phyloP scores from a whole-genome alignment of 2,113 vertebrate species.

The Pelvicachromis taeniatus region DNA sequence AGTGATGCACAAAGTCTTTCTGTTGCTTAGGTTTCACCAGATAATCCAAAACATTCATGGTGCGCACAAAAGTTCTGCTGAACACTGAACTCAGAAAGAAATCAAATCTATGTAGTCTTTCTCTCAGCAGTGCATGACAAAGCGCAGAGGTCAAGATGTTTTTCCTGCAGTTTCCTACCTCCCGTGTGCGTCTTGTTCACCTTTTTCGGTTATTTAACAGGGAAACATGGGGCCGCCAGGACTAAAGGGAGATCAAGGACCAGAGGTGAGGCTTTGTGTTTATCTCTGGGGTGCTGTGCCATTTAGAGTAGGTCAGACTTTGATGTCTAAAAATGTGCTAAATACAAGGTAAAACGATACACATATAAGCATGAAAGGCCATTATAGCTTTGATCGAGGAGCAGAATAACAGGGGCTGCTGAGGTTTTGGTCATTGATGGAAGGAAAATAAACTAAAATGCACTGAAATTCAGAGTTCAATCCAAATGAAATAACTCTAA shows the following conservation, averaged over 20 bases:
- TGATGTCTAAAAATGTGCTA: not conserved
- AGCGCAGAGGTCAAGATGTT: not conserved
- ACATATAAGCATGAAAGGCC: not conserved
- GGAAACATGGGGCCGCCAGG: slow-evolving; percentile 81
- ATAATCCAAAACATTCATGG: not conserved
- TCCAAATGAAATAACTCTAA: not conserved
- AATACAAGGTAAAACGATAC: not conserved
- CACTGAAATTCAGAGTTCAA: not conserved
- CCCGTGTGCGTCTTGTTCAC: not conserved
- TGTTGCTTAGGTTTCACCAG: not conserved
- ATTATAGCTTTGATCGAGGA: not conserved
- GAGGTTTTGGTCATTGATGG: not conserved
- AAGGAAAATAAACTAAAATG: not conserved
- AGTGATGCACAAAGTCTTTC: not conserved
- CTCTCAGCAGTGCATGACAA: not conserved
- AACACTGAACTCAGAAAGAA: not conserved
- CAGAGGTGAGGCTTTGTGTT: slow-evolving; percentile 69
- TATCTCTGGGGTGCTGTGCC: not conserved
- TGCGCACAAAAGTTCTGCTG: not conserved
- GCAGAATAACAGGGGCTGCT: not conserved
- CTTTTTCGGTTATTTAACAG: slow-evolving; percentile 66
- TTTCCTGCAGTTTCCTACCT: not conserved
- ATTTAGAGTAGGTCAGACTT: not conserved
- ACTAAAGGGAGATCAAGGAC: slow-evolving; percentile 79
- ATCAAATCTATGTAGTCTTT: not conserved